Conservation (phyloP, 2,797 vertebrate genomes). For the Tangara arthus region DNA sequence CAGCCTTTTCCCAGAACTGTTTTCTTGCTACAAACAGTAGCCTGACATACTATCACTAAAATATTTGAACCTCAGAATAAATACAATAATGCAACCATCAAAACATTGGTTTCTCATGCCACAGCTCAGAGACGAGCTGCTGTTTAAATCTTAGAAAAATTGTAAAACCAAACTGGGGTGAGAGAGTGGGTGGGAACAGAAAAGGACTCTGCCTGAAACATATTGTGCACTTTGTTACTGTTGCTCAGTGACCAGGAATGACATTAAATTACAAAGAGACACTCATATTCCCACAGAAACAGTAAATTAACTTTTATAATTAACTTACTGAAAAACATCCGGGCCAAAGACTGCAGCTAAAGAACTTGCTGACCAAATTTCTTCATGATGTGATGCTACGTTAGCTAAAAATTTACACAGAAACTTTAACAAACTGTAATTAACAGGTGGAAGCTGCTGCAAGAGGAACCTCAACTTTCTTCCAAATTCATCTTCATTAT, state of each 20-base stretch:
- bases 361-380: conserved; percentile 89
- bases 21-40: not conserved
- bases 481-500: conserved; percentile 91
- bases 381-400: conserved; percentile 92
- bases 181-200: not conserved
- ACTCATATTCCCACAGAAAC: not conserved
- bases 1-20: not conserved
- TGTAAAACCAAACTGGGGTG: not conserved
- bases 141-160: not conserved
- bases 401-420: conserved; percentile 94
- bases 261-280: not conserved
- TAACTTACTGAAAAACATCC: conserved; percentile 95
- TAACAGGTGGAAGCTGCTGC: conserved; percentile 95
- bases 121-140: not conserved
- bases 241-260: not conserved
- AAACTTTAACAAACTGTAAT: conserved; percentile 95
- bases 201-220: not conserved
- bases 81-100: not conserved
- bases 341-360: conserved; percentile 96
- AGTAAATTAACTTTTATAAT: not conserved
- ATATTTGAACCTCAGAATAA: not conserved
- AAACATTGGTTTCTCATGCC: not conserved
- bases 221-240: not conserved
- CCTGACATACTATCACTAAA: not conserved
- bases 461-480: conserved; percentile 94